Base-by-base conservation (phyloP, 2,888 invertebrate species). In the Ectobius pallidus region DNA sequence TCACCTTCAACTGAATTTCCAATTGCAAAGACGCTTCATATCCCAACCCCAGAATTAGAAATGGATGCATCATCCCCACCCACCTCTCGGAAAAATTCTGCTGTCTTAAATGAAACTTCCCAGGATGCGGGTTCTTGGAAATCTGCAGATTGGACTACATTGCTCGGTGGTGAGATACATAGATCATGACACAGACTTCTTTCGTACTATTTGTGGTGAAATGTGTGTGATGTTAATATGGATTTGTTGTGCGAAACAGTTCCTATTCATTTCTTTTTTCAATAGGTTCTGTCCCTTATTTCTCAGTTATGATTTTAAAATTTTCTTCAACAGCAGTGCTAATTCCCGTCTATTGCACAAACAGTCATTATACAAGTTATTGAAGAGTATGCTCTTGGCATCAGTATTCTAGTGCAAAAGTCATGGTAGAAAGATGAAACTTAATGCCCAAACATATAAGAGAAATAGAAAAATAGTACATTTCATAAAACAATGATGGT, bases 121-220 rank as follows among this genome's bases (percentile, higher is more conserved):
- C 27, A 42, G 20, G 65, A 65, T 25, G 44, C 65, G 14, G 14
- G 30, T 46, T 69, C 72, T 30, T 72, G 72, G 72, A 49, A 72
- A 58, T 69, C 72, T 27, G 72, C 72, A 44, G 72, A 72, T 55
- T 72, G 72, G 72, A 72, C 61, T 32, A 72, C 72, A n/a, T 22
- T 72, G 16, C 69, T 72, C 34, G 62, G 68, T 46, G 32, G 69
- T 61, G 46, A 65, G 25, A 11, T 46, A 9, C 11, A 7, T 4
- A 44, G 44, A 9, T 65, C 65, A 27, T 65, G 65, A 65, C 65
- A 65, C 32, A 30, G 9, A 65, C 25, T n/a, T 16, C 6, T 63
- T 63, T 42, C 46, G 44, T 27, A 14, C 18, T 46, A 14, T 3
- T 55, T 55, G 9, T 27, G 55, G 27, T 55, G 27, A 25, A 30